phyloP scores from a whole-genome alignment of 1,140 invertebrate genomes.

The Acyrthosiphon pisum region DNA sequence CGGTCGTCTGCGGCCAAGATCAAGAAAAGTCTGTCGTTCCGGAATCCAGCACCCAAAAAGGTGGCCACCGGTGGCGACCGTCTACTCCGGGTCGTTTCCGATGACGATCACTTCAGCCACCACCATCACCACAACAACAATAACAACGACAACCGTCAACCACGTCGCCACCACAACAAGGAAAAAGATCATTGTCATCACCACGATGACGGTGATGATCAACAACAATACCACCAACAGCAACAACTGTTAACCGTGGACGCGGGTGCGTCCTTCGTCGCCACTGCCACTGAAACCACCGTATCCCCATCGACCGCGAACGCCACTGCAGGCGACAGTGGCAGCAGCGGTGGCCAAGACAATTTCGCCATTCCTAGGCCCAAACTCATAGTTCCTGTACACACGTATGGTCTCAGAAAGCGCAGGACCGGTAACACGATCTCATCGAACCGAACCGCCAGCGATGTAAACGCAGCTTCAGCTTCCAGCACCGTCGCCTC shows the following conservation, averaged over 20 bases:
- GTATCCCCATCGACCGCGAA: background rate
- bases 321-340: background rate
- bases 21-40: slow-evolving; percentile 38
- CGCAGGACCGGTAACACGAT: slow-evolving; percentile 75
- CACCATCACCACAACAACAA: background rate
- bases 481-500: slow-evolving; percentile 61
- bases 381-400: slow-evolving; percentile 83
- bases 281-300: background rate
- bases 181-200: background rate
- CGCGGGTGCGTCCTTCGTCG: background rate
- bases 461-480: slow-evolving; percentile 62
- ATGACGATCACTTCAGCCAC: slow-evolving; percentile 13
- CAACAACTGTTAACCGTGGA: background rate
- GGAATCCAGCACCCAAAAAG: slow-evolving; percentile 41
- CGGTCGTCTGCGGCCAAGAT: slow-evolving; percentile 45
- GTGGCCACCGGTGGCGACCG: slow-evolving; percentile 25
- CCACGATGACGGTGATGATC: background rate
- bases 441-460: slow-evolving; percentile 63
- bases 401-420: slow-evolving; percentile 80
- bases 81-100: background rate
- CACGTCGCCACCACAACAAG: background rate
- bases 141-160: background rate
- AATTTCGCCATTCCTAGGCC: slow-evolving; percentile 80
- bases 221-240: background rate
- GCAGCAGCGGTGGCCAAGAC: background rate